Conservation (phyloP, 2,888 invertebrate genomes). For the Zygogramma bicolorata region DNA sequence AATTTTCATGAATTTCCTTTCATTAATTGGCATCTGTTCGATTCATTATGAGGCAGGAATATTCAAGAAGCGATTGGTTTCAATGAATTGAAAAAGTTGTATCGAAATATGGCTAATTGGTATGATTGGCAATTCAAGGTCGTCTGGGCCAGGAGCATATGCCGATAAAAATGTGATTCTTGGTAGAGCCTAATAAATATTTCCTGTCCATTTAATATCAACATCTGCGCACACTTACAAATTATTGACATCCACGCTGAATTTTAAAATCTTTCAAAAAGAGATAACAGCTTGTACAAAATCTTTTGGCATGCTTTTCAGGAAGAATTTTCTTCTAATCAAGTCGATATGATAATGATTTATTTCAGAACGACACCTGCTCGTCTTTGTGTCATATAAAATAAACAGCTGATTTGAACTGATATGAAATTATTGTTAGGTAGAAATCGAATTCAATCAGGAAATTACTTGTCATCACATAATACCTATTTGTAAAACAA, state of each 20-base stretch:
- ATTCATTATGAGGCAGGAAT: neutral
- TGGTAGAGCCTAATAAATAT: neutral
- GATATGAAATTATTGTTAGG: too few relatives aligned
- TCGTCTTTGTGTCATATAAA: too few relatives aligned
- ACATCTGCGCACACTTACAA: conserved; percentile 4
- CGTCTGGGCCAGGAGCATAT: neutral
- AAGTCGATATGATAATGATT: too few relatives aligned
- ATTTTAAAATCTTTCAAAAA: neutral
- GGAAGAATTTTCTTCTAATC: too few relatives aligned
- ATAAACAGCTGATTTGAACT: too few relatives aligned
- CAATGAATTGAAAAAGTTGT: neutral
- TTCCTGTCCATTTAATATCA: neutral
- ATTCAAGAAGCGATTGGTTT: neutral
- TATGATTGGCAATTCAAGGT: conserved; percentile 18
- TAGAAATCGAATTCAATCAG: too few relatives aligned
- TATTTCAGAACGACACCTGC: too few relatives aligned
- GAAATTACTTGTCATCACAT: too few relatives aligned
- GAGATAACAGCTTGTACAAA: neutral
- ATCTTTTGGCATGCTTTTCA: too few relatives aligned
- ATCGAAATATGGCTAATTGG: conserved; percentile 19
- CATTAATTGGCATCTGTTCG: conserved; percentile 7
- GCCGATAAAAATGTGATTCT: neutral
- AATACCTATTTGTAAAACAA: too few relatives aligned
- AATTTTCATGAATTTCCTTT: neutral
- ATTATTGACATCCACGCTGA: neutral